These are phyloP conservation scores for Fragum whitleyi DNA, from an alignment of 2,888 invertebrate species.

Conservation along the genomic window DNA sequence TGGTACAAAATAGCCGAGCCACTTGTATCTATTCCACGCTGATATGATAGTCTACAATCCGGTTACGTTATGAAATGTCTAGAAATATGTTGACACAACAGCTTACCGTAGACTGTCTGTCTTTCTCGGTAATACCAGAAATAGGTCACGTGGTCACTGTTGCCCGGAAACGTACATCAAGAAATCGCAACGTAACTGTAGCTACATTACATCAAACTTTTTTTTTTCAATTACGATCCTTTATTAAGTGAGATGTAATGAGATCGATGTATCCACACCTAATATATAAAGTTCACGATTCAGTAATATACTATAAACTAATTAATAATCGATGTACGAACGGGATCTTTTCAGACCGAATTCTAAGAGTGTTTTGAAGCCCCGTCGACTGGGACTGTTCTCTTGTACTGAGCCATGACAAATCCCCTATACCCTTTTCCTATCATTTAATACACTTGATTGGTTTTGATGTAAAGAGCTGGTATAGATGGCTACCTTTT, in stretches of 20 bases:
- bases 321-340: constrained; percentile 19
- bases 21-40: no score
- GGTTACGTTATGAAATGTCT: constrained; percentile 6
- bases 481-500: not conserved
- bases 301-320: constrained; percentile 2
- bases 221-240: not conserved
- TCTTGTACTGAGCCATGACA: constrained; percentile 10
- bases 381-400: constrained; percentile 1
- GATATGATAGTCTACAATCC: not conserved
- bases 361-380: not conserved
- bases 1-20: no score
- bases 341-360: not conserved
- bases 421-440: constrained; percentile 5
- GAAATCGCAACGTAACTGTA: not conserved
- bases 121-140: not conserved
- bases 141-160: constrained; percentile 10
- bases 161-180: not conserved
- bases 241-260: not conserved
- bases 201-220: not conserved
- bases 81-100: not conserved
- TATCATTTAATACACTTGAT: constrained; percentile 13
- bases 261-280: not conserved
- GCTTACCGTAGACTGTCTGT: not conserved
- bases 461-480: not conserved
- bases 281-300: not conserved